Evolutionary conservation across 2,888 invertebrate genomes (phyloP), one percentile per base, ranked within the genome.

Genomic region (Glaucopsyche alexis): DNA sequence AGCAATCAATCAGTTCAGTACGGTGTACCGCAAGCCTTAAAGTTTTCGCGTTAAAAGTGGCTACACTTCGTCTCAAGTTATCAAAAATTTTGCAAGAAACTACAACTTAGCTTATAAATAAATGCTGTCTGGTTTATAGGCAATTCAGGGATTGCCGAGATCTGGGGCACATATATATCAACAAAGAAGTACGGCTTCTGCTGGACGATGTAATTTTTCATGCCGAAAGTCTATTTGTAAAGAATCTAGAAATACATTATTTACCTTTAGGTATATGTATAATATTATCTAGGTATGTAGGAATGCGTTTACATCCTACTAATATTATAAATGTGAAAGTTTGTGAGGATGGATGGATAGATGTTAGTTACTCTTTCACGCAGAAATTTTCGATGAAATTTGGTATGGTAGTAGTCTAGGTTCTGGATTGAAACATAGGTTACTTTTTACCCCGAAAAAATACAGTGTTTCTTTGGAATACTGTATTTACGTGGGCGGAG

Each of bases 101-200:
- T 60, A 11, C 55, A 60, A 19, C 55, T 60, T 60, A 7, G 42
- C 7, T 5, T 5, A 55, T 1, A 29, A 13, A 16, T n/a, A 60
- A 60, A 38, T 19, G 11, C 19, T 19, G 38, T 60, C 29, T 29
- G 29, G 60, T 60, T 60, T 60, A 60, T 60, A 29, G 60, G 60
- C 60, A 60, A 60, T 60, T 60, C 60, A 14, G 60, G 29, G 38
- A 38, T 60, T 60, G 60, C 29, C 38, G 14, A 29, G 60, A 60
- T 60, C 60, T 60, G 60, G 60, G 38, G 60, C 6, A 60, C 13
- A 60, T 60, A 60, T 60, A 60, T 60, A 60, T 60, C 60, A 60
- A 38, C 60, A 29, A 60, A 1, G 13, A 47, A 38, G 14, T 7
- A 60, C 29, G 60, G 60, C 60, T 29, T 14, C 13, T 7, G 60